Evolutionary conservation across 2,113 vertebrate genomes (phyloP), one percentile per base, ranked within the genome.

Genomic region (Bos indicus): DNA sequence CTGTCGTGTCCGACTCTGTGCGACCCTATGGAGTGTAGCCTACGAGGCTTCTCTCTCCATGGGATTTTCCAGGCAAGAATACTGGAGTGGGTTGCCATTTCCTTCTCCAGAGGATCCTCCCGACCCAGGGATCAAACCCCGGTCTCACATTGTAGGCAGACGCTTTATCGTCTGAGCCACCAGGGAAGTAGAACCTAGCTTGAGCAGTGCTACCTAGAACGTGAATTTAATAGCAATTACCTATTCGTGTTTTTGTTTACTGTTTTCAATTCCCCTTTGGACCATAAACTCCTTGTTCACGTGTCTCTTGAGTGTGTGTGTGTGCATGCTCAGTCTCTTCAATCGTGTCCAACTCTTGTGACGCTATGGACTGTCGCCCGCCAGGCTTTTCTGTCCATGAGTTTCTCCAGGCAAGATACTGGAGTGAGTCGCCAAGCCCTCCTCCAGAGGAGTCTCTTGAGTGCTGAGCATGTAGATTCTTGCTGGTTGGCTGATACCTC

Each of bases 401-500:
- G 23, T 25, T 77, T 77, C 40, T 77, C 40, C 71, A 77, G 71
- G 71, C 71, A 43, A 43, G 23, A 77, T 77, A 43, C 40, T 2
- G 3, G 71, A 77, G 40, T 77, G 71, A 36, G 36, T 26, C 1
- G 0, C 71, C 40, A 77, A 43, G 71, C 71, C 40, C 36, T 77
- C 71, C 21, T 74, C 23, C 40, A 14, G 30, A 43, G 23, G 23
- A 26, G 82, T 83, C 59, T 96, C 36, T 40, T 52, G 15, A 28
- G 19, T 84, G 57, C 52, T 2, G 28, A 95, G 52, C 48, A 26
- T 30, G 48, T 30, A 54, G 26, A 21, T 95, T 51, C 85, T 28
- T 91, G 17, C 33, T 12, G n/a, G 78, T 54, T 80, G 48, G 12
- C 67, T 83, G 97, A 96, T 83, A 30, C 14, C 78, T 83, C 80